Evolutionary conservation across 1,140 invertebrate genomes (phyloP), one percentile per base, ranked within the genome.

Genomic region (Ooceraea biroi): DNA sequence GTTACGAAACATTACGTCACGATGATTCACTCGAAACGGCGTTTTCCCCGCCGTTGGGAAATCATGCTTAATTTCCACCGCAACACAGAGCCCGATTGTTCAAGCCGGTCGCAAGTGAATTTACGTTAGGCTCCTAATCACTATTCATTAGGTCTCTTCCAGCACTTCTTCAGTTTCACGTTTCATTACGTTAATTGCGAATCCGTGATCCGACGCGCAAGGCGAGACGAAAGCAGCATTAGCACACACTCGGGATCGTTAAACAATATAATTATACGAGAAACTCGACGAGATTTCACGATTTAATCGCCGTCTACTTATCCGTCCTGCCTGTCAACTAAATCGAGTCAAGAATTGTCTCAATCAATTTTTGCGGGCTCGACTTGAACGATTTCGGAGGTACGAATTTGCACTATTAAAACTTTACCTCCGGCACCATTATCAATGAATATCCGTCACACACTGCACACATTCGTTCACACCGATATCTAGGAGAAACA

Each of bases 111-210:
- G 41, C 65, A 27, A 68, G 50, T 76, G 73, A 76, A 76, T 76
- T 76, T 50, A 50, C 41, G 76, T 71, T 71, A 71, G 76, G 36
- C 65, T 71, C 25, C 76, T 80, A 80, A 80, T 80, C 76, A 71
- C 65, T 80, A 80, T 80, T 80, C 76, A 80, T 80, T 80, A 80
- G 65, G 11, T 57, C n/a, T 69, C 36, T 36, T 10, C 36, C 17
- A 25, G 52, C 36, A n/a, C 36, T 69, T 71, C 76, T 60, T 80
- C 46, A 44, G 36, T 52, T 78, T 78, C 76, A 57, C 65, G 76
- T 80, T 58, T 57, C 65, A 80, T 71, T 80, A 80, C 36, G 76
- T 80, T 80, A 69, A 80, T 80, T 71, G 50, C 36, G 55, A 71
- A 71, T 71, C 41, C 76, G 65, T 58, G 36, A 71, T 69, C 27